phyloP scores from a whole-genome alignment of 2,113 vertebrate genomes.

The Ochotona curzoniae region DNA sequence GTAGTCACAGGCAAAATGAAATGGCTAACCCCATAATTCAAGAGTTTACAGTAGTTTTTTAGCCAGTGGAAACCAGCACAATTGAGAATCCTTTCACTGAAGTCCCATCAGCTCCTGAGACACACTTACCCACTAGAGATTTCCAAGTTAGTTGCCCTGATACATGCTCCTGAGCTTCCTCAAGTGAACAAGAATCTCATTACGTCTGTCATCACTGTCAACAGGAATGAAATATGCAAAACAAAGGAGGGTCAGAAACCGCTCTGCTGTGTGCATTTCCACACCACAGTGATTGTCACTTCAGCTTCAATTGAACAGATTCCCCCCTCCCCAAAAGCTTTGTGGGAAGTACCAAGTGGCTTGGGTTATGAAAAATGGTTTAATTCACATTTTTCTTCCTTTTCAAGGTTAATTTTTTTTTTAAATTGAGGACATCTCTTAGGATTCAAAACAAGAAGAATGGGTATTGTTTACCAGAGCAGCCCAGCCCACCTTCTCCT shows the following conservation, averaged over 20 bases:
- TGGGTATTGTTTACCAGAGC: neutral
- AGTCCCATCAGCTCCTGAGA: conserved; percentile 33
- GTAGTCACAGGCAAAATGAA: conserved; percentile 70
- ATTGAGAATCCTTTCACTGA: conserved; percentile 72
- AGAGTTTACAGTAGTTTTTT: conserved; percentile 72
- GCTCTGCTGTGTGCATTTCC: neutral
- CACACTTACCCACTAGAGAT: conserved; percentile 55
- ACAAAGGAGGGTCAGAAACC: neutral
- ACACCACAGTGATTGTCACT: neutral
- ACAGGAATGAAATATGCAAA: conserved; percentile 18
- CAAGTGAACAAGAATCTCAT: neutral
- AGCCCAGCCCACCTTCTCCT: neutral
- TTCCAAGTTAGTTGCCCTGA: conserved; percentile 15
- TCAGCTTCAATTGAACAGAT: neutral
- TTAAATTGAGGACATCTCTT: neutral
- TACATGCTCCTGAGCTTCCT: neutral
- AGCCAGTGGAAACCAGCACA: conserved; percentile 71
- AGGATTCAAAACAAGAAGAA: neutral
- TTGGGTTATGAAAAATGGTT: neutral
- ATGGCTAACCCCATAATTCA: conserved; percentile 40
- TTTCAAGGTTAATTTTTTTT: neutral
- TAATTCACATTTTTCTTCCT: neutral
- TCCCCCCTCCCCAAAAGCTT: neutral
- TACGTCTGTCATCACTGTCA: neutral
- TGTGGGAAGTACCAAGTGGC: neutral